Conservation (phyloP, 2,888 invertebrate species). For the Dicyrtoma fusca region DNA sequence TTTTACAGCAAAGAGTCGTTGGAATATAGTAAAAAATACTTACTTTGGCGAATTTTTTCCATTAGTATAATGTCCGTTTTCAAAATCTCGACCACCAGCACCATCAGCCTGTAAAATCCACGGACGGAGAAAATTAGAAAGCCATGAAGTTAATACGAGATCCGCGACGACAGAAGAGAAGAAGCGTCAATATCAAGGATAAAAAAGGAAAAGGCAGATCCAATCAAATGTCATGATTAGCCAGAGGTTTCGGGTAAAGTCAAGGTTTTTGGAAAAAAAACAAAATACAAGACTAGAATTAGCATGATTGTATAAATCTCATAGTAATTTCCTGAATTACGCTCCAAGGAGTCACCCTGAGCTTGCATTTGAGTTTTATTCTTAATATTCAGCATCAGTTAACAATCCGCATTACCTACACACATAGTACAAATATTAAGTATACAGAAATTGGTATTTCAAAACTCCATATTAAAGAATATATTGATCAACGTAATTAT, state of each 20-base stretch:
- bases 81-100: slow-evolving; percentile 47
- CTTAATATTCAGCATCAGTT: slow-evolving; percentile 15
- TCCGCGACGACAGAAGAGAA: slow-evolving; percentile 24
- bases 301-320: slow-evolving; percentile 4
- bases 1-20: too few species aligned
- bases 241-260: slow-evolving; percentile 24
- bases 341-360: slow-evolving; percentile 24
- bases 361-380: not conserved
- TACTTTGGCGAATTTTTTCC: slow-evolving; percentile 47
- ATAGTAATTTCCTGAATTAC: not conserved
- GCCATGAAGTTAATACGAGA: slow-evolving; percentile 25
- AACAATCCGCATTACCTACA: slow-evolving; percentile 22
- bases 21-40: not conserved
- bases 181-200: slow-evolving; percentile 35
- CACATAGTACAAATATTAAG: slow-evolving; percentile 14
- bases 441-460: not conserved
- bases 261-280: slow-evolving; percentile 45
- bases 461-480: slow-evolving; percentile 8
- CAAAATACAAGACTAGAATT: slow-evolving; percentile 43
- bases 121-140: slow-evolving; percentile 38
- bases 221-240: slow-evolving; percentile 21
- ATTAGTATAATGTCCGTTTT: slow-evolving; percentile 48
- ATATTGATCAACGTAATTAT: slow-evolving; percentile 38
- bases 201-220: slow-evolving; percentile 40
- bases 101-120: slow-evolving; percentile 49